Percentiles rank a stretch among this genome's conserved stretches.
These are phyloP conservation scores for Polyploca ridens DNA, from an alignment of 2,888 invertebrate species.

Conservation along the genomic window DNA sequence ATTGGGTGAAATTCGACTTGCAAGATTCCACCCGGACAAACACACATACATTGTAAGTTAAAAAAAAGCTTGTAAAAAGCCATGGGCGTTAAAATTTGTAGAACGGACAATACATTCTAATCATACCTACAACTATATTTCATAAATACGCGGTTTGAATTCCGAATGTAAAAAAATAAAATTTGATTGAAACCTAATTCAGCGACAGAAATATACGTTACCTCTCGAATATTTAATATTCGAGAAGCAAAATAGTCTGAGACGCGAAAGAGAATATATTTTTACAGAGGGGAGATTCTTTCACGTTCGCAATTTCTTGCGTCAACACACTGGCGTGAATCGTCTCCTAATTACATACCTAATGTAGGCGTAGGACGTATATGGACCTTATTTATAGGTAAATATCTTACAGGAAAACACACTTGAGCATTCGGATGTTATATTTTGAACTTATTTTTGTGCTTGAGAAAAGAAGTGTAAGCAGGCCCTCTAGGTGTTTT, in stretches of 20 bases:
- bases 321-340: conserved; percentile 37
- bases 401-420: conserved; percentile 15
- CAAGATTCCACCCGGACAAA: no score
- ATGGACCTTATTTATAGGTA: conserved; percentile 20
- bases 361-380: conserved; percentile 34
- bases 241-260: conserved; percentile 3
- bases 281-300: conserved; percentile 32
- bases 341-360: conserved; percentile 41
- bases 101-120: not conserved
- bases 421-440: not conserved
- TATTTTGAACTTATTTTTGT: not conserved
- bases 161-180: not conserved
- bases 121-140: not conserved
- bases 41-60: no score
- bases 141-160: not conserved
- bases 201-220: not conserved
- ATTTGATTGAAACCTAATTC: not conserved
- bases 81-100: not conserved
- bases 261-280: conserved; percentile 19
- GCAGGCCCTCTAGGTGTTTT: not conserved
- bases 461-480: not conserved
- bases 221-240: conserved; percentile 5
- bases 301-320: conserved; percentile 44
- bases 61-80: no score
- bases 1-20: no score